A percentile compares a stretch with the other conserved stretches of the same genome.
These are phyloP conservation scores for Fabriciana adippe DNA, from an alignment of 2,888 invertebrate species.

Conservation along the genomic window DNA sequence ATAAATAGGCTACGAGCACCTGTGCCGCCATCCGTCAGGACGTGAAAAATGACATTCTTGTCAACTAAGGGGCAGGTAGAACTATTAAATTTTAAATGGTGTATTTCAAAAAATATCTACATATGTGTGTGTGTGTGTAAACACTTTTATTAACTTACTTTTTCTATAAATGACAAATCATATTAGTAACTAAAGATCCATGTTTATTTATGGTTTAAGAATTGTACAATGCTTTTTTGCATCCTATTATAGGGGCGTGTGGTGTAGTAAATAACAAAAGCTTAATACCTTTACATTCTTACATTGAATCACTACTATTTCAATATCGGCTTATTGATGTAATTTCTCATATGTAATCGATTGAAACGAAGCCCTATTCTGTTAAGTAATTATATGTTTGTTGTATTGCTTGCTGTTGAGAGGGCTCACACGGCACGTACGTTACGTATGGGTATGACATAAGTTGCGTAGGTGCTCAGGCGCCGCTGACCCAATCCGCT, in stretches of 20 bases:
- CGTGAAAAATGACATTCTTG: constrained; percentile 42
- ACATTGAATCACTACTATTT: constrained; percentile 18
- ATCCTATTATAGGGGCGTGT: not conserved
- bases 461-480: constrained; percentile 61
- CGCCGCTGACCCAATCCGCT: constrained; percentile 69
- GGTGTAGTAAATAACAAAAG: not conserved
- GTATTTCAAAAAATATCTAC: constrained; percentile 4
- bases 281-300: constrained; percentile 2
- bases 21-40: constrained; percentile 48
- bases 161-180: constrained; percentile 8
- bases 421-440: constrained; percentile 52
- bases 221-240: not conserved
- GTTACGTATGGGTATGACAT: constrained; percentile 66
- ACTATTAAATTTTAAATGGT: constrained; percentile 12
- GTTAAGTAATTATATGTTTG: constrained; percentile 37
- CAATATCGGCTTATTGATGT: constrained; percentile 24
- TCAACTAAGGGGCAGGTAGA: constrained; percentile 19
- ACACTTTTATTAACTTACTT: constrained; percentile 2
- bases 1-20: constrained; percentile 70
- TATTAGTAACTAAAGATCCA: not conserved
- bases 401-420: constrained; percentile 33
- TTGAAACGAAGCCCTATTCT: constrained; percentile 37
- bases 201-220: constrained; percentile 1
- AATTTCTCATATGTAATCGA: constrained; percentile 35
- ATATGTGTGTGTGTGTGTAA: too few species aligned